Conservation (phyloP, 2,797 vertebrate species). For the Monodelphis domestica region DNA sequence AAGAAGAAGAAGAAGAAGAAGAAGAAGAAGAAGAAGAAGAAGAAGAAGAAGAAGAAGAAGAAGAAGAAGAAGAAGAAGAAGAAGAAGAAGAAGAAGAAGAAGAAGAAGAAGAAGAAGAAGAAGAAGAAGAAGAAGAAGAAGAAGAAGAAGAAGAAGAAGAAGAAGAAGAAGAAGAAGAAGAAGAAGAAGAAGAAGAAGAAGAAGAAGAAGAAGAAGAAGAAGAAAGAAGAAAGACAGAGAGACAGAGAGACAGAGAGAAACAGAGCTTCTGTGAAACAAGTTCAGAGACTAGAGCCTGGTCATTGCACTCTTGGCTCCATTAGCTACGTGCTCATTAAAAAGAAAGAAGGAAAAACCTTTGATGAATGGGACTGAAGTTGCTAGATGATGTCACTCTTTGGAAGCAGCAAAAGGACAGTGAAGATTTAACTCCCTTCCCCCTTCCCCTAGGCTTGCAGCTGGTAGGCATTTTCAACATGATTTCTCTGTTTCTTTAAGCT, state of each 20-base stretch:
- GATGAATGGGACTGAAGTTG: background rate
- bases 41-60: too few relatives aligned
- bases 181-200: too few relatives aligned
- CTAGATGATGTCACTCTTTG: background rate
- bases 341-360: background rate
- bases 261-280: background rate
- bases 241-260: background rate
- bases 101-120: too few relatives aligned
- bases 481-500: background rate
- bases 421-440: background rate
- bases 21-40: too few relatives aligned
- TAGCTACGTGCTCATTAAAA: background rate
- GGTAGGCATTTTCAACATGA: background rate
- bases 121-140: too few relatives aligned
- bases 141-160: too few relatives aligned
- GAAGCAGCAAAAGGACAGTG: background rate
- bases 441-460: background rate
- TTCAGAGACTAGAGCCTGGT: background rate
- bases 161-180: too few relatives aligned
- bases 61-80: too few relatives aligned
- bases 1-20: too few relatives aligned
- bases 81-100: too few relatives aligned
- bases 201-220: too few relatives aligned
- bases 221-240: too few relatives aligned
- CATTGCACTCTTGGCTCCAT: background rate